Evolutionary conservation across 2,888 invertebrate genomes (phyloP).

Genomic region (Rhodophaea formosa): DNA sequence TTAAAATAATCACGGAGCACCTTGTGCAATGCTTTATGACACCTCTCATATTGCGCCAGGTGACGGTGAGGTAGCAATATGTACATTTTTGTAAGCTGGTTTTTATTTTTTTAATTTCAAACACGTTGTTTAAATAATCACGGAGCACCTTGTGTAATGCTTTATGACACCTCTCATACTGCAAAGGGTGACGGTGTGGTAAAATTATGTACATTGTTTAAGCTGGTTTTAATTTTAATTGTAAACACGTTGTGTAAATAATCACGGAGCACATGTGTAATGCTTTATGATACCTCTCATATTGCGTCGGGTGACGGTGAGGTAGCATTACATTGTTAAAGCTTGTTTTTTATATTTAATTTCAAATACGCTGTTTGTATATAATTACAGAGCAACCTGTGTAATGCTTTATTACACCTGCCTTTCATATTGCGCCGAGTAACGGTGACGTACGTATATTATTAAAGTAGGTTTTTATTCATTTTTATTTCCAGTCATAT

Average conservation of each 20-base stretch:
- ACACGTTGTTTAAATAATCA: too few species aligned
- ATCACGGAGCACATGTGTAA: too few species aligned
- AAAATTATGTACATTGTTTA: not conserved
- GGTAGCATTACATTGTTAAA: not conserved
- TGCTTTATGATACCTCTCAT: constrained; percentile 2
- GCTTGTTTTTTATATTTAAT: too few species aligned
- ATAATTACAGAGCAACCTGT: too few species aligned
- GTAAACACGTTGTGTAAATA: too few species aligned
- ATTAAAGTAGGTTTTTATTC: too few species aligned
- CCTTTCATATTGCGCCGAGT: constrained; percentile 10
- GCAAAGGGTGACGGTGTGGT: not conserved
- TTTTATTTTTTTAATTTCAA: not conserved
- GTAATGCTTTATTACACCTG: not conserved
- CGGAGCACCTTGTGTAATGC: too few species aligned
- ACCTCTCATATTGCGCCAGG: constrained; percentile 8
- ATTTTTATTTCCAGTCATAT: not conserved
- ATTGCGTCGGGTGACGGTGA: constrained; percentile 1
- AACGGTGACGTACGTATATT: not conserved
- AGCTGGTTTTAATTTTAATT: too few species aligned
- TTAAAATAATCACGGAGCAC: too few species aligned
- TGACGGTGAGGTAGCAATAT: not conserved
- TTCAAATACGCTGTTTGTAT: too few species aligned
- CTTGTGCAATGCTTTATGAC: not conserved
- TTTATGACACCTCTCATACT: constrained; percentile 5
- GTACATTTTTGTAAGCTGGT: not conserved